Percentiles rank a stretch among this genome's conserved stretches.
phyloP scores from a whole-genome alignment of 2,888 invertebrate species.

The Melieria omissa region DNA sequence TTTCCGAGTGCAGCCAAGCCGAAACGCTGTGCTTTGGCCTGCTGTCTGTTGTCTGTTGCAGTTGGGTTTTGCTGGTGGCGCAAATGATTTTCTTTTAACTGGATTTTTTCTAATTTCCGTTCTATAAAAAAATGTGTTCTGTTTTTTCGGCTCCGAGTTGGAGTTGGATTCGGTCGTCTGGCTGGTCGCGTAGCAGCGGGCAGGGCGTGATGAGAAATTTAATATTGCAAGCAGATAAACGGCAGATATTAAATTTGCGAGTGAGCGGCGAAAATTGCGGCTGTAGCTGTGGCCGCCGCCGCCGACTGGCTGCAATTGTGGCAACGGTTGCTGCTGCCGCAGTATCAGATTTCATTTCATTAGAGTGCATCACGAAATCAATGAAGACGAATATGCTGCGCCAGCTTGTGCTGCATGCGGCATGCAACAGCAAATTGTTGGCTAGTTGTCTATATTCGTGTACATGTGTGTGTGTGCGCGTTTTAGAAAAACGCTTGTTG shows the following conservation, averaged over 20 bases:
- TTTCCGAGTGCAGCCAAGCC: no score
- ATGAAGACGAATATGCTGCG: constrained; percentile 41
- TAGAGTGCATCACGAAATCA: constrained; percentile 66
- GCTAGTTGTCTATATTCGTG: constrained; percentile 31
- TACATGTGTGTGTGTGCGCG: constrained; percentile 9
- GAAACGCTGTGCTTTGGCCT: no score
- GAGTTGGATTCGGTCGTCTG: no score
- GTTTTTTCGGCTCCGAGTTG: no score
- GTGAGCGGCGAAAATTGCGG: constrained; percentile 23
- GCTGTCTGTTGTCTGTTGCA: no score
- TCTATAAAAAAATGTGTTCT: no score
- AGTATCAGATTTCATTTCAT: constrained; percentile 63
- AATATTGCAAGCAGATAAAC: constrained; percentile 63
- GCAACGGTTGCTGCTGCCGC: constrained; percentile 31
- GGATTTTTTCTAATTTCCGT: no score
- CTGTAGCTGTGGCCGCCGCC: constrained; percentile 31
- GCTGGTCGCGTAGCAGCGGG: constrained; percentile 17
- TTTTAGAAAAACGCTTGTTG: background rate
- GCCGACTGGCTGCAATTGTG: constrained; percentile 11
- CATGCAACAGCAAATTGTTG: constrained; percentile 37
- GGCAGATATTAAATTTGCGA: constrained; percentile 46
- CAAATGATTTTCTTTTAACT: no score
- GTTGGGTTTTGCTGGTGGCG: no score
- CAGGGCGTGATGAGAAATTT: constrained; percentile 66
- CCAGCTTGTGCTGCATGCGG: constrained; percentile 9